Base-by-base conservation (phyloP, 92 coral and sea anemone species). In the Nematostella vectensis region DNA sequence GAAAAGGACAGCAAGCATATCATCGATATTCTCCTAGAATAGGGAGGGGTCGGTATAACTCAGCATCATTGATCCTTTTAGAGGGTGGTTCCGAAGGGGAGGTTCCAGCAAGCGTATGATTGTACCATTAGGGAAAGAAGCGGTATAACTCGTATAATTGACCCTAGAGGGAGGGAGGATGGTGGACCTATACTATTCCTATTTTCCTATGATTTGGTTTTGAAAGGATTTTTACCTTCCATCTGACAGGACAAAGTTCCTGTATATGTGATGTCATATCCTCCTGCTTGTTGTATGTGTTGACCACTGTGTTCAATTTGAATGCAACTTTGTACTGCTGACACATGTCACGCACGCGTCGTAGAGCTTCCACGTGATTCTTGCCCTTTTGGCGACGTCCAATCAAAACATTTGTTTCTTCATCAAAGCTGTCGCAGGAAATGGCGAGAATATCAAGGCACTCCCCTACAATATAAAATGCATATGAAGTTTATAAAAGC, bases 211-310 rank as follows among this genome's bases (percentile, higher is more conserved):
- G n/a, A n/a, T n/a, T n/a, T n/a, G n/a, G n/a, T n/a, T n/a, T n/a
- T n/a, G n/a, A n/a, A n/a, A n/a, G n/a, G n/a, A n/a, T n/a, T 8
- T 58, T 21, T 48, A 84, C 94, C 87, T 84, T 84, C 94, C 94
- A 84, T n/a, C 94, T 70, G n/a, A 74, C 52, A 9, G 94, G 94
- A 21, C 60, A 58, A 18, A 84, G 72, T 28, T 71, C 67, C 16
- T 13, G 30, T 36, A 84, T 80, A 20, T 77, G 61, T 37, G 61
- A 63, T 15, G 57, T 49, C 94, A 84, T 84, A 56, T 84, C 80
- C 36, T 84, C 87, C 24, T 70, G 62, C 16, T 52, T 50, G 58
- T 84, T 84, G 54, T 63, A 67, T 4, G 62, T 31, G 77, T 72
- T 84, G 29, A 84, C 87, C 17, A 84, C 94, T 10, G 87, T 74